Conservation (phyloP, 2,113 vertebrate species). For the Cettia cetti region DNA sequence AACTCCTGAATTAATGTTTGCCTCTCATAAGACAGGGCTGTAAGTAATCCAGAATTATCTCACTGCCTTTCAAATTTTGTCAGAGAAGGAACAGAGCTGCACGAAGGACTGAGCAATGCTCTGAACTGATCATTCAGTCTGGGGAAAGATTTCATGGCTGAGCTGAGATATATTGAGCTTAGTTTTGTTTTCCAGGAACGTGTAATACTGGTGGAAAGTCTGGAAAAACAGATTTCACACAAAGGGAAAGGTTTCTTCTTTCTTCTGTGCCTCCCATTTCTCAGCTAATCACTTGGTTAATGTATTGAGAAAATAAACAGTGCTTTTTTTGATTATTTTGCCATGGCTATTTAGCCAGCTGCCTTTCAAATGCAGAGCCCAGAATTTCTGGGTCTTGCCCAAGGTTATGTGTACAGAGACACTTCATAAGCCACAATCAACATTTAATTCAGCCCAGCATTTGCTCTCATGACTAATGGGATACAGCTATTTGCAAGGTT, state of each 20-base stretch:
- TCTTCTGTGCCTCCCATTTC: background rate
- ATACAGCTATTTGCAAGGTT: slow-evolving; percentile 17
- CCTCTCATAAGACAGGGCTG: background rate
- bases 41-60: background rate
- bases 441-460: slow-evolving; percentile 18
- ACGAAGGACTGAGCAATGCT: background rate
- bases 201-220: background rate
- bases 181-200: background rate
- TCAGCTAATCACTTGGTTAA: background rate
- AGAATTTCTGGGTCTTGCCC: slow-evolving; percentile 40
- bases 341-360: background rate
- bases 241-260: background rate
- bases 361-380: slow-evolving; percentile 12
- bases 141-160: background rate
- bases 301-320: slow-evolving; percentile 27
- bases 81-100: background rate
- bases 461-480: background rate
- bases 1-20: background rate
- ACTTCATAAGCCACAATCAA: slow-evolving; percentile 39
- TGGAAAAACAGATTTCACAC: background rate
- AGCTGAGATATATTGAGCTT: background rate
- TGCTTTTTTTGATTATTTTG: slow-evolving; percentile 18
- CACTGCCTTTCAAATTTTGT: background rate
- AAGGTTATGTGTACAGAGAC: slow-evolving; percentile 41
- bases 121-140: background rate